Base-by-base conservation (phyloP, 1,140 invertebrate species). In the Achatina immaculata region DNA sequence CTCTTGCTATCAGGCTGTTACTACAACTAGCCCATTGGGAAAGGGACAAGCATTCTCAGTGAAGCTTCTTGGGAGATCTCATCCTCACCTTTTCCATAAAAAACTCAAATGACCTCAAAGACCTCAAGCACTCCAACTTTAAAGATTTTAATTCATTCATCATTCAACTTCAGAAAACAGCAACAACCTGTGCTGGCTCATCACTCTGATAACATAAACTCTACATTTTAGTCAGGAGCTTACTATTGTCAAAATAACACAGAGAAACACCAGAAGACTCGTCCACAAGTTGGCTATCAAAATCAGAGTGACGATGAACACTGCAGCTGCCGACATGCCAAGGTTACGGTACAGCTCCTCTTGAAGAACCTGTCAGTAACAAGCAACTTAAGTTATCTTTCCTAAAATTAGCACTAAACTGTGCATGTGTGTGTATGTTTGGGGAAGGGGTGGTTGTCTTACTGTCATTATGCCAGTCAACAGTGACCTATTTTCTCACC, bases 281-380 rank as follows among this genome's bases (percentile, higher is more conserved):
- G 94, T 95, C 90, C 94, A 94, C 0, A 95, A 84, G 89, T 96
- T 95, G n/a, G 95, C 95, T 86, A 97, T 95, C 28, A 97, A 91
- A 2, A 96, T 86, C 0, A 95, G 89, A 19, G 96, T 96, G 65
- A 95, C 96, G 24, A 94, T 86, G 93, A 96, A 95, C 4, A 97
- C 96, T 87, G 95, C 96, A 11, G 95, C 82, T 72, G 96, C 91
- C 0, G 96, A 96, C 71, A 97, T 89, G 40, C 94, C 92, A 72
- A 97, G 92, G 91, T 97, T 97, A 80, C 95, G 92, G 74, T 94
- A 94, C 0, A 97, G 93, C 91, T 94, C 93, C 68, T 89, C 89
- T 4, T 91, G 91, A n/a, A 94, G 92, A 21, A 93, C 89, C 92
- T 93, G 83, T 6, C 72, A 82, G 55, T 16, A 69, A 82, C 19